phyloP scores from a whole-genome alignment of 2,113 vertebrate species.

The Thomomys bottae region DNA sequence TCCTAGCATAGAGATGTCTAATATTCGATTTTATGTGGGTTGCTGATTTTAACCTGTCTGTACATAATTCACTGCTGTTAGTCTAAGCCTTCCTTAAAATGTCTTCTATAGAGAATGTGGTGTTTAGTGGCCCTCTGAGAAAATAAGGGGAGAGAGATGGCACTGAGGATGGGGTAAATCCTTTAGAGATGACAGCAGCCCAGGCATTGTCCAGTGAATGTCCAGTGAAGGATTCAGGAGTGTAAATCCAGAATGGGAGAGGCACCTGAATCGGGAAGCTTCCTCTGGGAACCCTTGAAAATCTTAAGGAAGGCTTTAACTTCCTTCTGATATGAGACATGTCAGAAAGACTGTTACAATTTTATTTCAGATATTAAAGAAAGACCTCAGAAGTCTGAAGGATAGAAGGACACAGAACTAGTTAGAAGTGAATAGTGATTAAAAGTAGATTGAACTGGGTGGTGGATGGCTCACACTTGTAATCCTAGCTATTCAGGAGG shows the following conservation, averaged over 20 bases:
- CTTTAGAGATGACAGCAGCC: not conserved
- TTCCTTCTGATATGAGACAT: not conserved
- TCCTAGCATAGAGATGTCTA: not conserved
- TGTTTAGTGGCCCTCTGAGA: slow-evolving; percentile 19
- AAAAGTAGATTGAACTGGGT: slow-evolving; percentile 31
- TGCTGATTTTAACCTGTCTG: slow-evolving; percentile 35
- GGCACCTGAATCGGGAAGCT: not conserved
- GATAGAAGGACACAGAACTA: not conserved
- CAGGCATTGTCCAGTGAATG: not conserved
- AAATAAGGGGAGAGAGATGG: not conserved
- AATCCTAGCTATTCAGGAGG: too few relatives aligned
- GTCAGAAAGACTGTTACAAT: not conserved
- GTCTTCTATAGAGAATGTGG: not conserved
- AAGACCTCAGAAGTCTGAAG: not conserved
- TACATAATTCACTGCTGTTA: slow-evolving; percentile 41
- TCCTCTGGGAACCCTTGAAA: not conserved
- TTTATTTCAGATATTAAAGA: not conserved
- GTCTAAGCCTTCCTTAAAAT: slow-evolving; percentile 27
- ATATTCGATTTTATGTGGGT: slow-evolving; percentile 20
- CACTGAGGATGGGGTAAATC: not conserved
- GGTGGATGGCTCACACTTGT: too few relatives aligned
- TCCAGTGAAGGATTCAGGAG: not conserved
- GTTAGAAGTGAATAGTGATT: not conserved
- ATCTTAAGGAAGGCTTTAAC: not conserved
- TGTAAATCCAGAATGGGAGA: not conserved